Evolutionary conservation across 2,888 invertebrate species (phyloP), one percentile per base, ranked within the genome.

Genomic region (Allophyes oxyacanthae): DNA sequence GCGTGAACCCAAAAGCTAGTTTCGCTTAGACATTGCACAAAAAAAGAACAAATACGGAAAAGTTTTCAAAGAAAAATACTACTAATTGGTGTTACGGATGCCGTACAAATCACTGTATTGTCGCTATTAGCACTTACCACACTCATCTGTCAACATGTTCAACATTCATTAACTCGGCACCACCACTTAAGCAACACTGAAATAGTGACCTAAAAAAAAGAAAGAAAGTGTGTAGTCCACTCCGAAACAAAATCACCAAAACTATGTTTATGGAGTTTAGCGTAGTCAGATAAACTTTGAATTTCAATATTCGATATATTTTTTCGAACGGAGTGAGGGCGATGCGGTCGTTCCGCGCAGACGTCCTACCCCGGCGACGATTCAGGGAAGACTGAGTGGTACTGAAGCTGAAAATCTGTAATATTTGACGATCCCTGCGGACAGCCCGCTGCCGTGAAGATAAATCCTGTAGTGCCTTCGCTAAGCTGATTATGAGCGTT

Each of bases 401-500:
- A 66, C 58, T 70, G 70, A 64, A 64, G 69, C 80, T 83, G 82
- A 77, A 79, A 79, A 75, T 77, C 80, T 82, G 79, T 77, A 86
- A 85, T 81, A 80, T 85, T 82, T 73, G 76, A 70, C 71, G 72
- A 66, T 81, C 81, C 75, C 78, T 64, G 72, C 79, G 81, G 82
- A 77, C 69, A 64, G 59, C 75, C 73, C 77, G 62, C 76, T 71
- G 71, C 66, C 57, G 79, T 80, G 77, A 78, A 84, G 87, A 87
- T 87, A 86, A 28, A 87, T 83, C 78, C 78, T 75, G 75, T 81
- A 80, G 83, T 84, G 78, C 83, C 83, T 73, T 77, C 79, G 79
- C 82, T 89, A 88, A 90, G 86, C 87, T 85, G 82, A 87, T 87
- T 86, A 88, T 76, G 70, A 72, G 55, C 49, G 75, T 77, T 80